Conservation (phyloP, 1,140 invertebrate genomes). For the Rhagoletis zephyria region DNA sequence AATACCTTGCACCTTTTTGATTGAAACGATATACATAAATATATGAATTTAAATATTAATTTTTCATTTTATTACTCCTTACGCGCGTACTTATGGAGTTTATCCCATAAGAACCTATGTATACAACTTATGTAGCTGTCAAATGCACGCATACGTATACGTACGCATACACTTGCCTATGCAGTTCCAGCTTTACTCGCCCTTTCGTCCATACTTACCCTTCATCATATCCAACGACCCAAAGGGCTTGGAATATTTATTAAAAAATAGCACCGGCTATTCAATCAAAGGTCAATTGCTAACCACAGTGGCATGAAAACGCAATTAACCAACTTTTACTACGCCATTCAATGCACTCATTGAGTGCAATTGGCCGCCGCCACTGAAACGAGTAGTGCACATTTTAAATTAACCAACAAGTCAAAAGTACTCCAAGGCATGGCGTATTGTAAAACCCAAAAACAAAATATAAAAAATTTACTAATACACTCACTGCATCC, state of each 20-base stretch:
- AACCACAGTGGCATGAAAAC: conserved; percentile 42
- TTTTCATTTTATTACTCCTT: too few species aligned
- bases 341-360: background rate
- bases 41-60: too few species aligned
- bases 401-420: conserved; percentile 28
- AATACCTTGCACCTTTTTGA: too few species aligned
- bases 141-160: too few species aligned
- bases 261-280: conserved; percentile 19
- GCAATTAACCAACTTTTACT: conserved; percentile 37
- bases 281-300: conserved; percentile 43
- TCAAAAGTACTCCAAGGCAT: background rate
- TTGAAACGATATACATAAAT: too few species aligned
- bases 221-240: too few species aligned
- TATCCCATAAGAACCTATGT: too few species aligned
- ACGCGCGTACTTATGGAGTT: too few species aligned
- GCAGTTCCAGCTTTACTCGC: too few species aligned
- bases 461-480: background rate
- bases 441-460: background rate
- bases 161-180: too few species aligned
- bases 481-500: background rate
- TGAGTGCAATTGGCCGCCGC: conserved; percentile 14
- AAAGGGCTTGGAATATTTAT: background rate
- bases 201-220: too few species aligned
- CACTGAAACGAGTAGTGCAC: background rate
- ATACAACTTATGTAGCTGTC: too few species aligned